Base-by-base conservation (phyloP, 2,888 invertebrate species). In the Platycnemis pennipes region DNA sequence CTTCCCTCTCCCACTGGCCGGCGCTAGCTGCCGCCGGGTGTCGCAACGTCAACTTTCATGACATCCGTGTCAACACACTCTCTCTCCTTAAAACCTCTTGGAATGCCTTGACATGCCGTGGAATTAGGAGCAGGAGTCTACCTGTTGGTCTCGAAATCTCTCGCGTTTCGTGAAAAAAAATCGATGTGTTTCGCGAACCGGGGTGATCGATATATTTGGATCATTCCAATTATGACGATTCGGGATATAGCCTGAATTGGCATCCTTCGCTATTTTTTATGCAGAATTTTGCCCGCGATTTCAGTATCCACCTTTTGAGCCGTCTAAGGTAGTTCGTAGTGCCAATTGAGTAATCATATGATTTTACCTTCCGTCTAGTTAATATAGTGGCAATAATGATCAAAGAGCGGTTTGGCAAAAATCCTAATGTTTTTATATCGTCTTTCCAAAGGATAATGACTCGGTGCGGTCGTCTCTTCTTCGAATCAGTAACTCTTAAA, bases 31-130 rank as follows among this genome's bases (percentile, higher is more conserved):
- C 77, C 37, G 77, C 77, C 31, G 77, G 8, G 37, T 77, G 8
- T 31, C 37, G 37, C 31, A 31, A 37, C 31, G 37, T 11, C 22
- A 16, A 77, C 77, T 77, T 77, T 77, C 77, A 77, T 77, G 77
- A 77, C 77, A 77, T 77, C 77, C 77, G 77, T 77, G 77, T 77
- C 77, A 77, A 77, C 77, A 37, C 77, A 26, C 77, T 77, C 77
- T 77, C 77, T 37, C 77, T 77, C 37, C 37, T 77, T 37, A 31
- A 22, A 26, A 26, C 31, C 13, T 77, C 77, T 77, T 16, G 77
- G 77, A 77, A 77, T 37, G 37, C 77, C 77, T 77, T 77, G 77
- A 77, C 77, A 77, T 77, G 77, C 31, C 77, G 77, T 77, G 77
- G 77, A 77, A 77, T 77, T 77, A 77, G 37, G 77, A 77, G 77